Evolutionary conservation across 2,888 invertebrate species (phyloP), one percentile per base, ranked within the genome.

Genomic region (Oligia fasciuncula): DNA sequence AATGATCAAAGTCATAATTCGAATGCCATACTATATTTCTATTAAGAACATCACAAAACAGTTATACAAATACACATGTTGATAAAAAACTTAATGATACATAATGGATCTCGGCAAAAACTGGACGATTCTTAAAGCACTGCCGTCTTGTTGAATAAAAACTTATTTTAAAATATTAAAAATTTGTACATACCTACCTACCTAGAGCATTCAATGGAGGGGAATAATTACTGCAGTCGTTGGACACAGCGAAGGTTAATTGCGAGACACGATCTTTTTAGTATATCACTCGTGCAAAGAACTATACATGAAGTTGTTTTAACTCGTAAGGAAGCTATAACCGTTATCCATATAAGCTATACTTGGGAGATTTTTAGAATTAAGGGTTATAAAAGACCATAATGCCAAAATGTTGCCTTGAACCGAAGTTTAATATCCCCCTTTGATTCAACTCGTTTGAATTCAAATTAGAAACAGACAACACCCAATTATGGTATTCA

Each of bases 191-290:
- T 66, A 71, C 63, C 67, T 73, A 67, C 66, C 67, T 74, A 67
- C 62, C 67, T 75, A 73, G 63, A 69, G 19, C 60, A 74, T 70
- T 74, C 67, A 76, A 87, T 80, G 82, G 69, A 76, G 76, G 72
- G 76, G 73, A 79, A 87, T 88, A 86, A 88, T 89, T 81, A 80
- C 74, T 80, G 74, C 71, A 87, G 71, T 77, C 73, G 73, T 66
- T 84, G 71, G 80, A 83, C 78, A 81, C 77, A 79, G 79, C 76
- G 84, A 87, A 87, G 87, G 88, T 88, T 85, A 87, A 84, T 88
- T 85, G 78, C 77, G 68, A 83, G 78, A 81, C 81, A 85, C 75
- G 79, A 84, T 85, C 81, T 88, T 83, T 82, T 81, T 78, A 60
- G 67, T 81, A 85, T 80, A 79, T 80, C 78, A 88, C 57, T 81